Base-by-base conservation (phyloP, 2,888 invertebrate species). In the Melanotus villosus region DNA sequence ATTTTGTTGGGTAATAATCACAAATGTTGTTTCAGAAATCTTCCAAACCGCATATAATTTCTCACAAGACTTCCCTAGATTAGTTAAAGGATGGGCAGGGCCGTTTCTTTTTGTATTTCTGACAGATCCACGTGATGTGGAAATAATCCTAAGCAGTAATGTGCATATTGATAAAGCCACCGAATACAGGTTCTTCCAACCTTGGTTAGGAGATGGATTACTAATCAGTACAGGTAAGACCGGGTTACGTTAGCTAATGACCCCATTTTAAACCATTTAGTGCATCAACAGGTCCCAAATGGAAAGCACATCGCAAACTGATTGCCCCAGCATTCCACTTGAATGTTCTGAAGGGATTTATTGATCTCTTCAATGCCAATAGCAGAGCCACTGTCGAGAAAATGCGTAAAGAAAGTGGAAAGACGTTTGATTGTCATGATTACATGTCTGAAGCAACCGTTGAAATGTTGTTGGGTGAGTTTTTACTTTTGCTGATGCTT, bases 121-220 rank as follows among this genome's bases (percentile, higher is more conserved):
- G n/a, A n/a, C n/a, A n/a, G 92, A 94, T 78, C 94, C 94, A 10
- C 88, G 91, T 2, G 94, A 94, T 78, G 91, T 93, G 30, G 94
- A 94, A 83, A 85, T 93, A 52, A 89, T 94, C 75, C 87, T 94
- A 16, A 92, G 93, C 81, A 93, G 93, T 76, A 91, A 93, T 79
- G 91, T 92, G 1, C 91, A 93, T 83, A 92, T 94, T 74, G 93
- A 94, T 85, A 94, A 94, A 83, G 90, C 93, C 21, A 85, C 89
- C 9, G 93, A 94, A 79, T 94, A 94, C 84, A 87, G 89, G 77
- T 92, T 93, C 86, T 93, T 94, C 85, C 90, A 93, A 79, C 93
- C 94, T 0, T 94, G 94, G 94, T 89, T 94, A 67, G 94, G 94
- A 81, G 89, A 93, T 77, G 94, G 94, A 79, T 90, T 94, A 3